Base-by-base conservation (phyloP, 2,797 vertebrate genomes). In the Oreochromis grahami region DNA sequence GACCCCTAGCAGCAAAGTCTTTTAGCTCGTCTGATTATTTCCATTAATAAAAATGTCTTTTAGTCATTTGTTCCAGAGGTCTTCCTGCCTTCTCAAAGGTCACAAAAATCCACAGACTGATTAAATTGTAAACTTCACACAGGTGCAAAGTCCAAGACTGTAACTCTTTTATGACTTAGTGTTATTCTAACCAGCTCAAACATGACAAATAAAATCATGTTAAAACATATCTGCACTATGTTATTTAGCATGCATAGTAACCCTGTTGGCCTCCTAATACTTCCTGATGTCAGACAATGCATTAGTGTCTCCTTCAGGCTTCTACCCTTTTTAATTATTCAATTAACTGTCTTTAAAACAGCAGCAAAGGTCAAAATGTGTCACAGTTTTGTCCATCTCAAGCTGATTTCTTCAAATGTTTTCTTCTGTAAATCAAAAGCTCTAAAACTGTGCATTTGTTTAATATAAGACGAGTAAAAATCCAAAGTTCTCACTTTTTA, bases 1-100 rank as follows among this genome's bases (percentile, higher is more conserved):
- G 81, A 89, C 82, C 85, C 87, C 5, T 63, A 26, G 78, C 78
- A 48, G 81, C 65, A 78, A 43, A 77, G 32, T 63, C n/a, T 63
- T 63, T 63, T 38, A 38, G 34, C 34, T 38, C 0, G 5, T 8
- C 43, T 53, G 8, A 19, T 51, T 19, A 81, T 53, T 24, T 41
- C n/a, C 34, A 50, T 82, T 52, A 52, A 3, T 24, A 2, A 17
- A 6, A 50, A 17, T 10, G 15, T 60, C 0, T 26, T 13, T n/a
- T 21, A 8, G 24, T 14, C 24, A 11, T 65, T 72, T 50, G 17
- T 10, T 45, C 7, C 10, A 32, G 24, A 3, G 4, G 8, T 1
- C 6, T 76, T 74, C 77, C 72, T 76, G 34, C 19, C 38, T 26
- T 70, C 21, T 26, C 13, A 24, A 24, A 65, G 60, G 43, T 55